Evolutionary conservation across 2,797 vertebrate species (phyloP).

Genomic region (Crypturellus tataupa): DNA sequence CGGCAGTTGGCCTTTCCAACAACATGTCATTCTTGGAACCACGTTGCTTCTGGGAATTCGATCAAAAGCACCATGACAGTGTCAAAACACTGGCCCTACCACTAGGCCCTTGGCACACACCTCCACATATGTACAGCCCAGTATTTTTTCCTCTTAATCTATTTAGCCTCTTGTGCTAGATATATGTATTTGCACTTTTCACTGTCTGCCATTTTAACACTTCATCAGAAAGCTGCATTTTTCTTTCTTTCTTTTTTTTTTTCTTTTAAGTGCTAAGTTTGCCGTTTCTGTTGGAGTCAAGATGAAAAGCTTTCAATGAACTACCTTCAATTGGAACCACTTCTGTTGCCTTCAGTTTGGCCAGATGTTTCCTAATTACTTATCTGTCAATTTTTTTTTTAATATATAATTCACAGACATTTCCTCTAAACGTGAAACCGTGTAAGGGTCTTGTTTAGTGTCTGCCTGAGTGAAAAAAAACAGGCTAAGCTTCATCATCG

Average conservation of each 20-base stretch:
- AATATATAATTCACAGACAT: constrained; percentile 22
- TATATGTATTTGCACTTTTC: background rate
- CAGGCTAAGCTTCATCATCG: constrained; percentile 59
- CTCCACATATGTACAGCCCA: rapidly evolving
- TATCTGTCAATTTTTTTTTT: constrained; percentile 53
- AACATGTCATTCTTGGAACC: background rate
- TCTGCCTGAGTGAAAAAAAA: constrained; percentile 55
- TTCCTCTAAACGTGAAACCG: constrained; percentile 64
- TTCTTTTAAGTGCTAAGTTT: constrained; percentile 32
- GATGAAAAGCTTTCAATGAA: constrained; percentile 72
- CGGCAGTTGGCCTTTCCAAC: rapidly evolving
- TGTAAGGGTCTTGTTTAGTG: constrained; percentile 40
- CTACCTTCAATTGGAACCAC: constrained; percentile 71
- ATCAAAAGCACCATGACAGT: background rate
- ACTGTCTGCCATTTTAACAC: constrained; percentile 21
- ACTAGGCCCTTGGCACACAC: background rate
- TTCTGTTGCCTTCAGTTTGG: constrained; percentile 66
- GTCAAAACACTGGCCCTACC: rapidly evolving
- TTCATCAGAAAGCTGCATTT: constrained; percentile 47
- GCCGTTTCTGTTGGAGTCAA: constrained; percentile 39
- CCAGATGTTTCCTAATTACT: constrained; percentile 76
- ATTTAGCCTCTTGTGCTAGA: background rate
- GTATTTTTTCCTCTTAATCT: background rate
- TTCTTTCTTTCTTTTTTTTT: background rate
- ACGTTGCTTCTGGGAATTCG: background rate